These are phyloP conservation scores for Cuculus canorus DNA, from an alignment of 2,797 vertebrate genomes.

Conservation along the genomic window DNA sequence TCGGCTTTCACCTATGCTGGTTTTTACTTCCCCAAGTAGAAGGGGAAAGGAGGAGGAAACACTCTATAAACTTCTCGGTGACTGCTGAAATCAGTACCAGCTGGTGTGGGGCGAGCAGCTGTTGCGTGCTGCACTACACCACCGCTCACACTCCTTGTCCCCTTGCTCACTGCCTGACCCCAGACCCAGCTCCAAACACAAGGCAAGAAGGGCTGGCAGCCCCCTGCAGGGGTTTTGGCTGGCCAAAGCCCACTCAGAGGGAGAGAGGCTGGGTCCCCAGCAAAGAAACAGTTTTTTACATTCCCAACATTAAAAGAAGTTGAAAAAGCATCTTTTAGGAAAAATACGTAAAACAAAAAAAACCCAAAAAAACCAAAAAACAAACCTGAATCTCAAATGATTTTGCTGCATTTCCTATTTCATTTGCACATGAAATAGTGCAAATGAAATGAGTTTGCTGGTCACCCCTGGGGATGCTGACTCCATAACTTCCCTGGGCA, in stretches of 20 bases:
- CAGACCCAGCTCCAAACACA: not conserved
- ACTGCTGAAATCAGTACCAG: not conserved
- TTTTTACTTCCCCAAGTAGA: not conserved
- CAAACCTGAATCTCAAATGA: not conserved
- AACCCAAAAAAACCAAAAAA: no score
- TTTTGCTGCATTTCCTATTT: not conserved
- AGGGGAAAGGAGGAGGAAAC: not conserved
- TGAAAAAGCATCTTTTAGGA: not conserved
- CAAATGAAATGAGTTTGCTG: no score
- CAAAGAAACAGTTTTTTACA: not conserved
- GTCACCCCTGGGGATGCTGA: no score
- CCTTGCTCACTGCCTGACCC: not conserved
- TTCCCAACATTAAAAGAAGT: not conserved
- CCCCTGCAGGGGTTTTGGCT: not conserved
- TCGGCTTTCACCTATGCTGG: rapidly evolving
- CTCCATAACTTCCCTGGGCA: no score
- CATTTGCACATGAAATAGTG: not conserved
- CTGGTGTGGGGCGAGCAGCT: not conserved
- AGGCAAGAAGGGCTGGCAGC: not conserved
- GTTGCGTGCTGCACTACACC: rapidly evolving
- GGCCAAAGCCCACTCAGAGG: rapidly evolving
- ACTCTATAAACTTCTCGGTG: not conserved
- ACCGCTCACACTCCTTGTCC: rapidly evolving
- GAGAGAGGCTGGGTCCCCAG: rapidly evolving
- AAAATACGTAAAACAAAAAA: no score